phyloP scores from a whole-genome alignment of 2,113 vertebrate genomes.

The Uria lomvia region DNA sequence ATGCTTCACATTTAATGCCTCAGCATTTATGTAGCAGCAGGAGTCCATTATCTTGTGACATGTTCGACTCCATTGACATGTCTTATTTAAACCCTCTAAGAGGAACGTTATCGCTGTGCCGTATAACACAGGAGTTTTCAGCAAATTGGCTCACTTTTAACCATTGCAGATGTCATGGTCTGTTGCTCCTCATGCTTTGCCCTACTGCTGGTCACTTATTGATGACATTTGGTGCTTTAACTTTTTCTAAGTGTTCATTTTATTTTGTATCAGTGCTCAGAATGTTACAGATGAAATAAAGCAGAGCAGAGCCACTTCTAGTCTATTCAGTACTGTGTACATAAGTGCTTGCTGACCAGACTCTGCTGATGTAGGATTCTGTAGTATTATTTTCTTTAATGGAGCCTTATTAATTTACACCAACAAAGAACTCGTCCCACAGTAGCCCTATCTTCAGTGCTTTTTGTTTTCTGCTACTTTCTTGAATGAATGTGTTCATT shows the following conservation, averaged over 20 bases:
- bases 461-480: slow-evolving; percentile 42
- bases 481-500: slow-evolving; percentile 53
- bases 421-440: background rate
- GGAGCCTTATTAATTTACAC: slow-evolving; percentile 24
- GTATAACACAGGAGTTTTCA: background rate
- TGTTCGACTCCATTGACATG: background rate
- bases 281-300: background rate
- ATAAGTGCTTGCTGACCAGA: background rate
- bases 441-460: background rate
- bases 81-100: background rate
- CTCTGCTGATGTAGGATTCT: background rate
- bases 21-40: slow-evolving; percentile 22
- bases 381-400: background rate
- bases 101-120: background rate
- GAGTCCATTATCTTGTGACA: slow-evolving; percentile 31
- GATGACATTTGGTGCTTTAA: background rate
- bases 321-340: background rate
- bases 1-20: slow-evolving; percentile 14
- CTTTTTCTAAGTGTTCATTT: background rate
- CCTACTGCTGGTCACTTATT: background rate
- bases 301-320: background rate
- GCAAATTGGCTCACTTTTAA: slow-evolving; percentile 1
- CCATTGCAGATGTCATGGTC: background rate
- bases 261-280: background rate
- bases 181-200: background rate